A percentile compares a stretch with the other conserved stretches of the same genome.
phyloP scores from a whole-genome alignment of 2,888 invertebrate species.

The Drosophila anomalata region DNA sequence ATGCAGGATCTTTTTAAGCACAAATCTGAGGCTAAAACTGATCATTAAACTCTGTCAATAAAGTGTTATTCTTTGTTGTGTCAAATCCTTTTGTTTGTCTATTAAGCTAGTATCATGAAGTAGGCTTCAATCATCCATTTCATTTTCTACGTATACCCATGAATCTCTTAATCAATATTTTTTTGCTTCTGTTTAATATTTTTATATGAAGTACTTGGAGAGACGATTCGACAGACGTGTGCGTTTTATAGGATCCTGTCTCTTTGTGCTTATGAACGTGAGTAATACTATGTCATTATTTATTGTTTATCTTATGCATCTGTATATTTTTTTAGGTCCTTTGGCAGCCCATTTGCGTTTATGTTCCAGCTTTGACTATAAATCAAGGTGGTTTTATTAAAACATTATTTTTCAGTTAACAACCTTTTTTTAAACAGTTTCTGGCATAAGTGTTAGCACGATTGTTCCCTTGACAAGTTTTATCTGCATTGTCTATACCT shows the following conservation, averaged over 20 bases:
- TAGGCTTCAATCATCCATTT: background rate
- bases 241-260: conserved; percentile 88
- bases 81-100: background rate
- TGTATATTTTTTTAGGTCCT: conserved; percentile 51
- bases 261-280: conserved; percentile 88
- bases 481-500: conserved; percentile 93
- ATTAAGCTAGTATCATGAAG: background rate
- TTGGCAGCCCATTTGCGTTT: conserved; percentile 85
- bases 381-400: conserved; percentile 87
- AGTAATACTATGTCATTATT: conserved; percentile 76
- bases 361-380: conserved; percentile 90
- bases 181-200: conserved; percentile 7
- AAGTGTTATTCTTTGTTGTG: background rate
- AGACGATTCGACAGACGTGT: conserved; percentile 88
- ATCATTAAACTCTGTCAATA: conserved; percentile 3
- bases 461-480: conserved; percentile 92
- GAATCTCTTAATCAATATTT: background rate
- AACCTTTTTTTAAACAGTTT: conserved; percentile 56
- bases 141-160: conserved; percentile 23
- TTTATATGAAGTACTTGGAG: conserved; percentile 88
- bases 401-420: background rate
- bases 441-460: conserved; percentile 90
- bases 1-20: conserved; percentile 61
- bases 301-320: background rate
- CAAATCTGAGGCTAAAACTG: conserved; percentile 18